A percentile compares a stretch with the other conserved stretches of the same genome.
Conservation (phyloP, 2,888 invertebrate genomes). For the Drosophila paramelanica region DNA sequence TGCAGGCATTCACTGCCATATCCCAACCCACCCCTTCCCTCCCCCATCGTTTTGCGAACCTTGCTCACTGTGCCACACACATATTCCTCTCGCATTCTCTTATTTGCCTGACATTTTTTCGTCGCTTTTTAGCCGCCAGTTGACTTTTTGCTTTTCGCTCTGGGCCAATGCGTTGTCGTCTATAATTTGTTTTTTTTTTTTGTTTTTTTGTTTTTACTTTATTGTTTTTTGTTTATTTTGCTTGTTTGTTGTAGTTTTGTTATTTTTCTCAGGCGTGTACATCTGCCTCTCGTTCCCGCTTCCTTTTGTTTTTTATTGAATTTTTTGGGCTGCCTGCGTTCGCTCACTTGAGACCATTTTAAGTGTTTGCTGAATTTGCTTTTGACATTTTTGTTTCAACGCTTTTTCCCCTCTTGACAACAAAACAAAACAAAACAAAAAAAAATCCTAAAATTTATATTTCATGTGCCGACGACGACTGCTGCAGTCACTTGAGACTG, state of each 20-base stretch:
- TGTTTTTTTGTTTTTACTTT: slow-evolving; percentile 19
- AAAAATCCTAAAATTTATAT: slow-evolving; percentile 20
- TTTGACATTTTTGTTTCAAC: slow-evolving; percentile 58
- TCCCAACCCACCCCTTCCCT: neutral
- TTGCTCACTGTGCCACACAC: slow-evolving; percentile 13
- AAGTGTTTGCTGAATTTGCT: slow-evolving; percentile 71
- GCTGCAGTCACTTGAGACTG: slow-evolving; percentile 44
- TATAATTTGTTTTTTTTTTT: slow-evolving; percentile 28
- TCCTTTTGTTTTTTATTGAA: slow-evolving; percentile 34
- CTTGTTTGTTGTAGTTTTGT: slow-evolving; percentile 25
- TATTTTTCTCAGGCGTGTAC: slow-evolving; percentile 17
- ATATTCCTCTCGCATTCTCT: slow-evolving; percentile 20
- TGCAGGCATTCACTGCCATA: slow-evolving; percentile 22
- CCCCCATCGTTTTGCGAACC: neutral
- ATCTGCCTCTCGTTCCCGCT: neutral
- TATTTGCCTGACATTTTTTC: slow-evolving; percentile 50
- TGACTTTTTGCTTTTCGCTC: slow-evolving; percentile 63
- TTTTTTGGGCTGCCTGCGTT: slow-evolving; percentile 28
- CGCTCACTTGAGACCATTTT: slow-evolving; percentile 74
- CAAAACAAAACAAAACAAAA: neutral
- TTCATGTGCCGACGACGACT: slow-evolving; percentile 30
- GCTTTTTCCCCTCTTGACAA: slow-evolving; percentile 5
- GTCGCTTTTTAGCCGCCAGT: slow-evolving; percentile 49
- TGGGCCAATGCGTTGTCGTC: slow-evolving; percentile 49
- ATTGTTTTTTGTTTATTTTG: slow-evolving; percentile 31